Evolutionary conservation across 2,888 invertebrate genomes (phyloP), one percentile per base, ranked within the genome.

Genomic region (Polydrusus cervinus): DNA sequence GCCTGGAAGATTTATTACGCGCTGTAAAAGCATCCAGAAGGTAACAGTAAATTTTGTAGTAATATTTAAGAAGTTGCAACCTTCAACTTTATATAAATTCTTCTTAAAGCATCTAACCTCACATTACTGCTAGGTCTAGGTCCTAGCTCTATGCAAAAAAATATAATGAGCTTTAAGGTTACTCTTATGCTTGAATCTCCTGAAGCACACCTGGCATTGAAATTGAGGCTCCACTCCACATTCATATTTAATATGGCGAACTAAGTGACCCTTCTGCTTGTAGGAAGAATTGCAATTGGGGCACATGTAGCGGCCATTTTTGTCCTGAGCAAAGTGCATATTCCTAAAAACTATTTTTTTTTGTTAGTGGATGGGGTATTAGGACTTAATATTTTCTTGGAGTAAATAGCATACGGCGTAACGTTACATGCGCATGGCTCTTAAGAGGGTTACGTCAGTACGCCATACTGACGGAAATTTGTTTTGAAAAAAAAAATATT

Each of bases 161-260:
- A 80, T 68, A 51, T 79, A 80, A 78, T 90, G 90, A 18, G 88
- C 83, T 75, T 87, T 84, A n/a, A 90, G 82, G 80, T 89, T 89
- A 78, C 88, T 88, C 79, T 88, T 89, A 81, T 89, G 89, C 80
- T 89, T 84, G 78, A 82, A 85, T 74, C 80, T 81, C 75, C 80
- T 88, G 74, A 85, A 85, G 76, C 89, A 89, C 47, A 88, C 83
- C 9, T 86, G 86, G 75, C 89, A 89, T 75, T 88, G 87, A 79
- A 89, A 89, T 77, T 88, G 86, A 0, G 89, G 88, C 69, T 82
- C 82, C 7, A 83, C 83, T 5, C 85, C 85, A 74, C 86, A 86
- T 71, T 85, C 85, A 74, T 82, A 85, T 71, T 83, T 84, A 25
- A 85, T 80, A 78, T 86, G 86, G 20, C 85, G 77, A 8, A 82